Evolutionary conservation across 2,113 vertebrate species (phyloP), one percentile per base, ranked within the genome.

Genomic region (Cnemophilus loriae): DNA sequence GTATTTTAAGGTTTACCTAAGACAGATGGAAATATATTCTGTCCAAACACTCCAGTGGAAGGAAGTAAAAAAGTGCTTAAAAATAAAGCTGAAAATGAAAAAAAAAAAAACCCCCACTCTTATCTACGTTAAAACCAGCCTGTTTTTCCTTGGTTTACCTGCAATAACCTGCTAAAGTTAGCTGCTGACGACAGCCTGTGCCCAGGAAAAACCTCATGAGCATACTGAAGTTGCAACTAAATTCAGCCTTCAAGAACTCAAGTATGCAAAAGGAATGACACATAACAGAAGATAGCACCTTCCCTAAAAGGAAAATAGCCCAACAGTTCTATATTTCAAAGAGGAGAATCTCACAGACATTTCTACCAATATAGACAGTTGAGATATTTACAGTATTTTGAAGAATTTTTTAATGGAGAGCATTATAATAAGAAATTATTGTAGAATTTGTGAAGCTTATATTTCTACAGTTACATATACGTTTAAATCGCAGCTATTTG

Each of bases 31-130:
- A 87, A 87, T 50, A 37, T 11, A 81, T 84, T 93, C n/a, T 60
- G 74, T 28, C 13, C 46, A 93, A 96, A 95, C 17, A 22, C 7
- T 76, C 11, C 16, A 18, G 1, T 73, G 11, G 28, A 69, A 81
- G 10, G 13, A 91, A 89, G 10, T 24, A 8, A 76, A 79, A 59
- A 5, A 9, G 33, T 60, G 24, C 33, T 73, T 65, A 73, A 87
- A 87, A 92, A 46, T 60, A 47, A 73, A 80, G 23, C 7, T 26
- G 23, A 67, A 92, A 78, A 78, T 33, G 21, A 11, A 50, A 59
- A 56, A 39, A 11, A 50, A 59, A 56, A 39, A 44, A 7, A 2
- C 0, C 0, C 1, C 8, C 17, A 64, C 44, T 55, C 20, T 35
- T 26, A 82, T 2, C 8, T 20, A 46, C 28, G 35, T n/a, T 63